These are phyloP conservation scores for Hemicentrotus pulcherrimus DNA, from an alignment of 35 echinoderm and acorn worm genomes.

Conservation along the genomic window DNA sequence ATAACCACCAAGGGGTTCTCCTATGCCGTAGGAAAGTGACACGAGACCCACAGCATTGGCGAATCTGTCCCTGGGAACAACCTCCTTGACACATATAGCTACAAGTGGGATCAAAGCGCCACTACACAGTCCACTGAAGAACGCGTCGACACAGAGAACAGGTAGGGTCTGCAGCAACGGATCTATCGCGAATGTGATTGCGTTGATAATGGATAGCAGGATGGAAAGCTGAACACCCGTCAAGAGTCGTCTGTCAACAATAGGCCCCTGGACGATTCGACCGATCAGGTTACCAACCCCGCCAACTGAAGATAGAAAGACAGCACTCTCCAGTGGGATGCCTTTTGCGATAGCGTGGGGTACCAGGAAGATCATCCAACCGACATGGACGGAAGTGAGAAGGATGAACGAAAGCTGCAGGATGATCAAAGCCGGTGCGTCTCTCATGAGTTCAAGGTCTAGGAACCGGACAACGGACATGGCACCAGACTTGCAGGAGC, in stretches of 20 bases:
- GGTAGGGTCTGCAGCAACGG: not conserved
- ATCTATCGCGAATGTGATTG: slow-evolving; percentile 38
- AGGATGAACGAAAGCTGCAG: slow-evolving; percentile 47
- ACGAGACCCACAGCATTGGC: slow-evolving; percentile 25
- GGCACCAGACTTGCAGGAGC: not conserved
- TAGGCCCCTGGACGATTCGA: slow-evolving; percentile 47
- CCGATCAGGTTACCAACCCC: slow-evolving; percentile 52
- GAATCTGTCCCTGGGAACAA: not conserved
- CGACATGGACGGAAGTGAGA: slow-evolving; percentile 44
- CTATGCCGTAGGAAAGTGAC: not conserved
- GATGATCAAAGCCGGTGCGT: slow-evolving; percentile 20
- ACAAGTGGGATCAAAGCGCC: slow-evolving; percentile 24
- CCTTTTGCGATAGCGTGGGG: slow-evolving; percentile 50
- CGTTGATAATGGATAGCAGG: slow-evolving; percentile 44
- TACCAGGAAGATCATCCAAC: slow-evolving; percentile 63
- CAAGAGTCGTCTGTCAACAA: slow-evolving; percentile 20
- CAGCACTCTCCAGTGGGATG: not conserved
- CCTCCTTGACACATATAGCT: slow-evolving; percentile 34
- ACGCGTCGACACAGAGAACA: slow-evolving; percentile 4
- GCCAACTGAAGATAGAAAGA: slow-evolving; percentile 48
- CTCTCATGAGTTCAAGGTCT: not conserved
- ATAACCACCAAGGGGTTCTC: slow-evolving; percentile 37
- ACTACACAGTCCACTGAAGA: slow-evolving; percentile 11
- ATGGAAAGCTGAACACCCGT: slow-evolving; percentile 38
- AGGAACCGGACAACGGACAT: not conserved